Base-by-base conservation (phyloP, 35 echinoderm and acorn worm species). In the Eucidaris tribuloides region DNA sequence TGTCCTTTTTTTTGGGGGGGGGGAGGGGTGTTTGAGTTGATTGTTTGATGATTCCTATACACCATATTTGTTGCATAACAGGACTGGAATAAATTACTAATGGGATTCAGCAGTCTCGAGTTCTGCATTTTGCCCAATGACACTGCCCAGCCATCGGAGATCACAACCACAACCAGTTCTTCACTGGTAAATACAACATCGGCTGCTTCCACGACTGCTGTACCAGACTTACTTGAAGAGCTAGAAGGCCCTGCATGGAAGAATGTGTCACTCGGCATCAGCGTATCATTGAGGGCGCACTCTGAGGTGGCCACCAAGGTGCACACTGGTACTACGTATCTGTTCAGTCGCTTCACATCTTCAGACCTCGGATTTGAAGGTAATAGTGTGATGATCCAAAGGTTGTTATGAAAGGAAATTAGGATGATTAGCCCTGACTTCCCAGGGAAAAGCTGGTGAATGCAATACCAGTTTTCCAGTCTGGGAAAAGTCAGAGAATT, bases 81-180 rank as follows among this genome's bases (percentile, higher is more conserved):
- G 88, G 88, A 90, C 36, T 90, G 88, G 88, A 90, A 90, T 39
- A 23, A 65, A 40, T 84, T 90, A 39, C 55, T 90, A 23, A 65
- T 78, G 20, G 80, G 83, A 25, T 90, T 90, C 40, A 85, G 81
- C 6, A 42, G 33, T 13, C 39, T 77, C 13, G 66, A 83, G 15
- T 90, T 84, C 20, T 90, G 88, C 71, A 49, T 83, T 24, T 15
- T 59, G 19, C 17, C 68, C 22, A 90, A 90, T 63, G 81, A 76
- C 24, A 84, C 88, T 30, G 60, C 58, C 1, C 55, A 48, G 2
- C 45, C 42, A 14, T 7, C 28, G 3, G 82, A 31, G 7, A 7
- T 65, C 62, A 20, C 43, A 2, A 88, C 85, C 46, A 61, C 20
- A 28, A 88, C 61, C 14, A 25, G 76, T 0, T 65, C 46, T 38